Conservation (phyloP, 2,113 vertebrate species). For the Nestor notabilis region DNA sequence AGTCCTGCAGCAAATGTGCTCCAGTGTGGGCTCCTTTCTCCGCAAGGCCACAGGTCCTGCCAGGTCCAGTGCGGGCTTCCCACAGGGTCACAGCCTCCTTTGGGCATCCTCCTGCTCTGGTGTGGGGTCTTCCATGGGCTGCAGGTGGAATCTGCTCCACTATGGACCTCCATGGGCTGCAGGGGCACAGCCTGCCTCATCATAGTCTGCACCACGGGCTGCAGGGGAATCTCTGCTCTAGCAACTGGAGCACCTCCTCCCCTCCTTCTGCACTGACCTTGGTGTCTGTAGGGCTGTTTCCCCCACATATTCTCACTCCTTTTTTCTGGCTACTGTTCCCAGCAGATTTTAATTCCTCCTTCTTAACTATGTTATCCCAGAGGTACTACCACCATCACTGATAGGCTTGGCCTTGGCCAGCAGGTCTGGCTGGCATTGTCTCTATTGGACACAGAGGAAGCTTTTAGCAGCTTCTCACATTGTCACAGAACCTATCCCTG, state of each 20-base stretch:
- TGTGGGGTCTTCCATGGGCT: neutral
- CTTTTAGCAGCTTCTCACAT: neutral
- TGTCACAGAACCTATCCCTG: neutral
- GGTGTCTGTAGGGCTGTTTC: neutral
- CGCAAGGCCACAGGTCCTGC: neutral
- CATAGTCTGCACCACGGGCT: neutral
- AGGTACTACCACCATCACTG: accelerated
- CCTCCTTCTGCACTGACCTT: neutral
- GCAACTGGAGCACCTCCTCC: neutral
- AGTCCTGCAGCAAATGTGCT: neutral
- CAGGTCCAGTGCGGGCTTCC: neutral
- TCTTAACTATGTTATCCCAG: neutral
- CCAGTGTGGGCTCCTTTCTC: neutral
- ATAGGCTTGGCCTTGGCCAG: neutral
- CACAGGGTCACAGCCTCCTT: neutral
- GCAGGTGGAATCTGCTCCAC: neutral
- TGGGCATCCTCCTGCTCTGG: neutral
- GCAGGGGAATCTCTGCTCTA: neutral
- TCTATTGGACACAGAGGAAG: neutral
- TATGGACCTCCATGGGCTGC: neutral
- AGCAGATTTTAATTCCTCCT: neutral
- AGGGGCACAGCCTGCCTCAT: neutral
- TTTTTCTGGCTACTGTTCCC: neutral
- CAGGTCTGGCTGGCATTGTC: neutral
- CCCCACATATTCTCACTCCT: neutral